Base-by-base conservation (phyloP, 2,113 vertebrate species). In the Mormoops blainvillei region DNA sequence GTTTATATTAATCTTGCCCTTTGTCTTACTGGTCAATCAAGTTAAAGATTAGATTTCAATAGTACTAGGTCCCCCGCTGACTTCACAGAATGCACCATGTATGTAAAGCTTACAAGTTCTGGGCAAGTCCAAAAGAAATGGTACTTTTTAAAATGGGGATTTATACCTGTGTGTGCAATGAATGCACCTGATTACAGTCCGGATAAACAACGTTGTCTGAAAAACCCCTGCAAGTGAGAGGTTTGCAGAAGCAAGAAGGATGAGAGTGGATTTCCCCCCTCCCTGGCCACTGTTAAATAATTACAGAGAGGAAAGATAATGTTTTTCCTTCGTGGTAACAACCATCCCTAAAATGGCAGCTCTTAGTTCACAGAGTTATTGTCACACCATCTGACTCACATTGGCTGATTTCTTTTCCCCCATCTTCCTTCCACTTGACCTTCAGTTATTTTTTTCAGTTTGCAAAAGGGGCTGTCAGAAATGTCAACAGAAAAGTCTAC, bases 401-500 rank as follows among this genome's bases (percentile, higher is more conserved):
- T 9, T 50, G 67, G 43, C 36, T 36, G 13, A 81, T 54, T 63
- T 31, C 28, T n/a, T 73, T 54, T 38, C 45, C 58, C 8, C 31
- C 6, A 3, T 48, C 82, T 94, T 92, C 56, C 91, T 82, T 74
- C 41, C 41, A 67, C 38, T 77, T 87, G 85, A 94, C 50, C 65
- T 61, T 63, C 41, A 54, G 52, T 73, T 81, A 26, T 28, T 77
- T 52, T 67, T 91, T 78, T 91, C 56, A 41, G 48, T 83, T 96
- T 89, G 61, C 81, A 58, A 86, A 96, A 74, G 52, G n/a, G 48
- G 36, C 76, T 52, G 26, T 92, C 65, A 48, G 38, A 80, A 95
- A 74, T 10, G 43, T 97, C 93, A 93, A 78, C 68, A 93, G 81
- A 73, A 89, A 94, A 78, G 89, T 78, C 61, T 73, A 68, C 43